Base-by-base conservation (phyloP, 2,113 vertebrate species). In the Buteo buteo region DNA sequence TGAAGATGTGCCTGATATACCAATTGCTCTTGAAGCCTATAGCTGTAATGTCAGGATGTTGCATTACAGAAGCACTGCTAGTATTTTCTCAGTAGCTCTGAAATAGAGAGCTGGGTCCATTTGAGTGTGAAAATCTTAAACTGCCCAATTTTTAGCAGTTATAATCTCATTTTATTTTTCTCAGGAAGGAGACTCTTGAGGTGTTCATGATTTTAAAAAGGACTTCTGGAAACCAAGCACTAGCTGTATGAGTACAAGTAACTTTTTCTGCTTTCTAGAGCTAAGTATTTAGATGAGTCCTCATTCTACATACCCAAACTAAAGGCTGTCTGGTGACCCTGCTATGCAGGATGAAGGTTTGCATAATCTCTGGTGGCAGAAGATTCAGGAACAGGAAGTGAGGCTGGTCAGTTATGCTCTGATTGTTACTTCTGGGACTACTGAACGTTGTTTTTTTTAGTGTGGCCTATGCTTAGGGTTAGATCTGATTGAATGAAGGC, bases 11-110 rank as follows among this genome's bases (percentile, higher is more conserved):
- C 54, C 73, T 58, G 26, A 6, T 24, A 15, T 0, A 15, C 34
- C 69, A 16, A 3, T 32, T 65, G 47, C 57, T 88, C 40, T 28
- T n/a, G n/a, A 58, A 58, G 25, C 26, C 61, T 44, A 2, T 26
- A n/a, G 32, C 29, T 90, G 0, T n/a, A 45, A 74, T 3, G 0
- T 42, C 10, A 12, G 0, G 7, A 5, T 47, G 14, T 32, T 96
- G 78, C 21, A 8, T 26, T 57, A 4, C 10, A 36, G 59, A 66
- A 57, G 17, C 64, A 15, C 57, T 82, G 38, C 61, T 87, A 40
- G 21, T 76, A 6, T 59, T 88, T 59, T 67, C 61, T 82, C 25
- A 57, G 13, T 49, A 32, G 38, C 38, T 50, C 64, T 74, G n/a
- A 55, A 76, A 38, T 6, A 36, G 40, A 59, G 45, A 61, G 1